Base-by-base conservation (phyloP, 2,113 vertebrate genomes). In the Anthoscopus minutus region DNA sequence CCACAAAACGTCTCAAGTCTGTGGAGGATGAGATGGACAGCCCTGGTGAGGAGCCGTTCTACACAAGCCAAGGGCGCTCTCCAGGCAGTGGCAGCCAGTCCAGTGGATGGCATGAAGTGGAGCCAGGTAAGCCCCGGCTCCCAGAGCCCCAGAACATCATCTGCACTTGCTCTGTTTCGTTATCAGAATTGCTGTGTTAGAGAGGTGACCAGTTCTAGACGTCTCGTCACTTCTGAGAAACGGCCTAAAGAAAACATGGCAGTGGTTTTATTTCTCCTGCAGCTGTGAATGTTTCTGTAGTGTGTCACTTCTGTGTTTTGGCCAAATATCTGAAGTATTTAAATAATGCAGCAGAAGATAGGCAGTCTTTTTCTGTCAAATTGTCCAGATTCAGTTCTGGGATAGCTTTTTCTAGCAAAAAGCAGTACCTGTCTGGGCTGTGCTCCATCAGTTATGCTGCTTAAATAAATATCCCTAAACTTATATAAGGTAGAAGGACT, bases 11-110 rank as follows among this genome's bases (percentile, higher is more conserved):
- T 97, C 99, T 99, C 98, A 99, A 99, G 97, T 99, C 99, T 96
- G 99, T 99, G 98, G 99, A 99, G 98, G 99, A 99, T 87, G 99
- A 99, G 89, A 99, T 99, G 98, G 99, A 99, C 98, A 99, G 99
- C 97, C 99, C 99, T 28, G 98, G 99, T 23, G 99, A 99, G 97
- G 99, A 99, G 97, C 98, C 99, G 28, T 99, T 99, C 97, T 99
- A 99, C 97, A 98, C 99, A n/a, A 98, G 98, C 96, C 99, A 99
- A 97, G 99, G 99, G 24, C 99, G 99, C 53, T 99, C 99, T 62
- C 99, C 99, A 1, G 99, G 99, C 94, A 99, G 98, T 17, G 99
- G 98, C 96, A 99, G 99, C 94, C 99, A 99, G 98, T 98, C 99
- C 78, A 99, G 99, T 65, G 99, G 99, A 97, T 99, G 99, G 99